A percentile compares a stretch with the other conserved stretches of the same genome.
phyloP scores from a whole-genome alignment of 2,888 invertebrate genomes.

The Drosophila yooni region DNA sequence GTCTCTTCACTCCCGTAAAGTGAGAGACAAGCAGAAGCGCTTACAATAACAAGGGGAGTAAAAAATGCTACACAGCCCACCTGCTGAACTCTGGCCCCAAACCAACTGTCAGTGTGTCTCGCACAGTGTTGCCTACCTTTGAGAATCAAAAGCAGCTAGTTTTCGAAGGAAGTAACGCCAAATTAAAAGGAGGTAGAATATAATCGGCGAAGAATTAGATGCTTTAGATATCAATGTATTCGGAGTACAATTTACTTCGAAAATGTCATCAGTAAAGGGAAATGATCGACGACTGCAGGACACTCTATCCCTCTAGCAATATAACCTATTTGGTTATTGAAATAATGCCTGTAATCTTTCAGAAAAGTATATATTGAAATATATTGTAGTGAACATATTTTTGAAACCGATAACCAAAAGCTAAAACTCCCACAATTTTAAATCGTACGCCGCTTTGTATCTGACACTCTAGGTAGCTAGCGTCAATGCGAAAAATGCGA shows the following conservation, averaged over 20 bases:
- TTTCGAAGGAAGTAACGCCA: background rate
- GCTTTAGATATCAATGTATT: background rate
- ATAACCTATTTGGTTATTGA: background rate
- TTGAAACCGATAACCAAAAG: background rate
- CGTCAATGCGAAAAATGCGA: background rate
- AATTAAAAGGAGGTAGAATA: background rate
- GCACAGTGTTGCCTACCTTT: conserved; percentile 2
- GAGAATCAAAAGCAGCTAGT: background rate
- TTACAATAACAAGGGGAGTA: conserved; percentile 53
- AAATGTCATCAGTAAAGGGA: background rate
- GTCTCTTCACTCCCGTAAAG: conserved; percentile 19
- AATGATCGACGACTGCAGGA: background rate
- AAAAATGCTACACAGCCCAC: conserved; percentile 39
- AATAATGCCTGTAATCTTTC: background rate
- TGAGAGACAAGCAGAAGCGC: conserved; percentile 39
- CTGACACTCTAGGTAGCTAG: background rate
- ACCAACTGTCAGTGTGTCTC: conserved; percentile 31
- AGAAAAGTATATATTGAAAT: background rate
- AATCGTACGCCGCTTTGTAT: background rate
- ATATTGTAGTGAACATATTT: background rate
- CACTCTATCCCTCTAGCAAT: background rate
- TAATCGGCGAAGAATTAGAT: background rate
- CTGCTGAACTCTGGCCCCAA: conserved; percentile 29
- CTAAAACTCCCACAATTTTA: background rate
- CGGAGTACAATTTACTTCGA: background rate